Base-by-base conservation (phyloP, 2,113 vertebrate species). In the Pyxicephalus adspersus region DNA sequence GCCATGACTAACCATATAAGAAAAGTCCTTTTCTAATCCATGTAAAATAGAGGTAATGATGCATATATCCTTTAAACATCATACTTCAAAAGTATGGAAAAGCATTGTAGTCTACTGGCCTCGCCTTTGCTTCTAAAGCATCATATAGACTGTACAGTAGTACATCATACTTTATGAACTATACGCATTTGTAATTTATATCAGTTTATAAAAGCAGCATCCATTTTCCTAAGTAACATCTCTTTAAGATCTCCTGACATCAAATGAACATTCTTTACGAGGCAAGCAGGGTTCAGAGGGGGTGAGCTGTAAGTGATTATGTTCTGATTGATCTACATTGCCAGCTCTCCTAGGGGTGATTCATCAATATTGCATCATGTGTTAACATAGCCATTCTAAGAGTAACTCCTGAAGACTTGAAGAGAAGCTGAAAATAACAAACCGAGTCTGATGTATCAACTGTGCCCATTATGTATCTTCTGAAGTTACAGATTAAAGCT, bases 271-370 rank as follows among this genome's bases (percentile, higher is more conserved):
- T 77, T 51, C 63, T 77, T 66, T 65, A 55, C 23, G 28, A 65
- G 20, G 45, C 76, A 34, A 64, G n/a, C 22, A 18, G 50, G 23
- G 76, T 77, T 77, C 76, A 77, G 45, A 66, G 63, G 63, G 76
- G 76, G 76, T 77, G 76, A 77, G 76, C 76, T 77, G 76, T 77
- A 77, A 77, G 63, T 77, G 76, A 77, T 77, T 77, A 77, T 38
- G 50, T 77, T 19, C 76, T 77, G 63, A 77, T 64, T 54, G 64
- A 65, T 77, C 63, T 77, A 77, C 76, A 77, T 77, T 77, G 76
- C 65, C 76, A 77, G 63, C 50, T 65, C 76, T 66, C 76, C 51
- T 66, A 64, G 50, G 76, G 76, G 63, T 54, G 64, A 65, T 77
- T 77, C 76, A 77, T 77, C 76, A 77, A 77, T 77, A 65, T 77